These are phyloP conservation scores for Portunus trituberculatus DNA, from an alignment of 1,140 invertebrate species.

Conservation along the genomic window DNA sequence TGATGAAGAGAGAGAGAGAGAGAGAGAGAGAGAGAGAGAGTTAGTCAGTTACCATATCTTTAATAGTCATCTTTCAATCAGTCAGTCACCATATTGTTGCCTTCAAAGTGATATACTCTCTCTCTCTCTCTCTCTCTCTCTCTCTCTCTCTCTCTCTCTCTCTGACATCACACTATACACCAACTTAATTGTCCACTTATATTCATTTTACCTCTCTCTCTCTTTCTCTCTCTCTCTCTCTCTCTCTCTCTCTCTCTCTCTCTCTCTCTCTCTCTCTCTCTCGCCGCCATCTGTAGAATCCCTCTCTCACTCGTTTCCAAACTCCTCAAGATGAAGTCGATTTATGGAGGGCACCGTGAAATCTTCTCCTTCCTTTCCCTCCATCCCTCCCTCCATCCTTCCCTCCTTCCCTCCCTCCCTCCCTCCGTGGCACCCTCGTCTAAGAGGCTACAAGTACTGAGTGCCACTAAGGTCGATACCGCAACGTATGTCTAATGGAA, in stretches of 20 bases:
- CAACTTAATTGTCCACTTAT: too few species aligned
- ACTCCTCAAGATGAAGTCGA: conserved; percentile 63
- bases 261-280: neutral
- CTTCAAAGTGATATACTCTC: neutral
- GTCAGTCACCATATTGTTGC: too few species aligned
- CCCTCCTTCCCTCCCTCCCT: neutral
- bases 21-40: conserved; percentile 27
- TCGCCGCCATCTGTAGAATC: conserved; percentile 55
- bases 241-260: too few species aligned
- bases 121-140: neutral
- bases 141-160: conserved; percentile 11
- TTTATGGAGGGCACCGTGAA: conserved; percentile 73
- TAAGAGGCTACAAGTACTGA: neutral
- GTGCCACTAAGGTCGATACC: neutral
- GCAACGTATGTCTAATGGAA: neutral
- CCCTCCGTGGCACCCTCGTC: neutral
- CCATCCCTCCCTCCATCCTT: neutral
- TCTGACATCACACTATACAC: neutral
- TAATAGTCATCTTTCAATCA: too few species aligned
- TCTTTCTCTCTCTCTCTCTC: too few species aligned
- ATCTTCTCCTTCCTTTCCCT: conserved; percentile 38
- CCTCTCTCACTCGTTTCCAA: neutral
- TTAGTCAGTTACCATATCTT: neutral
- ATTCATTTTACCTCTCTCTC: too few species aligned
- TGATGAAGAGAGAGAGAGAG: conserved; percentile 3